These are phyloP conservation scores for Arge pagana DNA, from an alignment of 2,888 invertebrate species.

Conservation along the genomic window DNA sequence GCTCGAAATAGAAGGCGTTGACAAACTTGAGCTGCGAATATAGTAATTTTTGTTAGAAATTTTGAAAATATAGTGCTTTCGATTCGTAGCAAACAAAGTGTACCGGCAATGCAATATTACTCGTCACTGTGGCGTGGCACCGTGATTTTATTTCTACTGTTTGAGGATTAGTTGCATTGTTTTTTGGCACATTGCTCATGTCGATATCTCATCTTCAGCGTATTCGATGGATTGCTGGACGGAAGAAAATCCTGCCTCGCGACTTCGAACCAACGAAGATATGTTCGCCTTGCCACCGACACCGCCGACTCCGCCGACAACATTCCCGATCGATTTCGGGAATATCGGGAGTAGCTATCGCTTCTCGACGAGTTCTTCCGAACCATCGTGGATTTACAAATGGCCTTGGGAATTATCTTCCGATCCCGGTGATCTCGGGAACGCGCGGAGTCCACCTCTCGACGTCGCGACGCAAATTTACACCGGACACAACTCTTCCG, in stretches of 20 bases:
- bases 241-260: slow-evolving; percentile 7
- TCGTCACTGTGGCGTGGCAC: too few relatives aligned
- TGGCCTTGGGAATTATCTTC: slow-evolving; percentile 30
- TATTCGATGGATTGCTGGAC: slow-evolving; percentile 19
- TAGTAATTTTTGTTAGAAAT: too few relatives aligned
- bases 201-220: too few relatives aligned
- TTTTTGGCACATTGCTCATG: too few relatives aligned
- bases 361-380: slow-evolving; percentile 25
- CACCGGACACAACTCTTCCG: background rate
- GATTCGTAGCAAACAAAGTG: too few relatives aligned
- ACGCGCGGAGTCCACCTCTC: slow-evolving; percentile 5
- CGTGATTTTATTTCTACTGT: too few relatives aligned
- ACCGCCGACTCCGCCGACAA: slow-evolving; percentile 34
- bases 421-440: slow-evolving; percentile 13
- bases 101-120: too few relatives aligned
- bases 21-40: too few relatives aligned
- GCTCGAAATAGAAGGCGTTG: too few relatives aligned
- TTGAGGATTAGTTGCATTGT: too few relatives aligned
- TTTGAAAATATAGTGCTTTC: too few relatives aligned
- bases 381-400: slow-evolving; percentile 30
- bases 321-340: slow-evolving; percentile 27
- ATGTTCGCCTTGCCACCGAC: slow-evolving; percentile 37
- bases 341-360: slow-evolving; percentile 29
- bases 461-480: slow-evolving; percentile 9
- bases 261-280: slow-evolving; percentile 25